A percentile compares a stretch with the other conserved stretches of the same genome.
These are phyloP conservation scores for Ruditapes philippinarum DNA, from an alignment of 1,140 invertebrate species.

Conservation along the genomic window DNA sequence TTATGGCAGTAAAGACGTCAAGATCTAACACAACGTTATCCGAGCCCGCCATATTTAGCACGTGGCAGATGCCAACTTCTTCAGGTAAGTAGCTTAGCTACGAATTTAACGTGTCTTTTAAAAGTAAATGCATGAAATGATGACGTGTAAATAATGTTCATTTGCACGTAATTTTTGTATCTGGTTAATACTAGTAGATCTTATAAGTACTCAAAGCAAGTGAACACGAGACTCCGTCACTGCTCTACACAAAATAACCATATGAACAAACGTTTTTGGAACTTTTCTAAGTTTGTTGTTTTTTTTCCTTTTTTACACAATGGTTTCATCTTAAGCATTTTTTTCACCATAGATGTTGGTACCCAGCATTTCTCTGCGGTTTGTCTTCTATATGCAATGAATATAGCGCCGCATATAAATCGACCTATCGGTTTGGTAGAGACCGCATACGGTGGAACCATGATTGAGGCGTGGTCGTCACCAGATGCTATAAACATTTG, in stretches of 20 bases:
- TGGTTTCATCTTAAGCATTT: no score
- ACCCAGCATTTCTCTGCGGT: slow-evolving; percentile 76
- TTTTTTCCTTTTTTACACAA: no score
- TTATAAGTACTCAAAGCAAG: no score
- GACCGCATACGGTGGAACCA: slow-evolving; percentile 80
- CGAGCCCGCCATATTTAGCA: background rate
- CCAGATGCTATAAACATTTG: slow-evolving; percentile 72
- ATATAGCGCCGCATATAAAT: slow-evolving; percentile 71
- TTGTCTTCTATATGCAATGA: slow-evolving; percentile 79
- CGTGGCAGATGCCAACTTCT: background rate
- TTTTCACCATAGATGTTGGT: background rate
- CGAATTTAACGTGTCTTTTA: no score
- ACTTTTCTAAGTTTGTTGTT: no score
- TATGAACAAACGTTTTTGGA: no score
- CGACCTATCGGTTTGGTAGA: slow-evolving; percentile 82
- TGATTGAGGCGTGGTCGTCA: slow-evolving; percentile 81
- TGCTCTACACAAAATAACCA: no score
- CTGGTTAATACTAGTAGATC: no score
- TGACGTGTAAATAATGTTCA: no score
- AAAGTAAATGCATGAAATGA: no score
- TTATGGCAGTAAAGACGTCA: background rate
- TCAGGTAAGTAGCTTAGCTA: background rate
- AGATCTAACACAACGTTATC: background rate
- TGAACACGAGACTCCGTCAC: no score
- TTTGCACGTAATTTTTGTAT: no score